phyloP scores from a whole-genome alignment of 2,888 invertebrate genomes.

The Trissolcus brochymenae region DNA sequence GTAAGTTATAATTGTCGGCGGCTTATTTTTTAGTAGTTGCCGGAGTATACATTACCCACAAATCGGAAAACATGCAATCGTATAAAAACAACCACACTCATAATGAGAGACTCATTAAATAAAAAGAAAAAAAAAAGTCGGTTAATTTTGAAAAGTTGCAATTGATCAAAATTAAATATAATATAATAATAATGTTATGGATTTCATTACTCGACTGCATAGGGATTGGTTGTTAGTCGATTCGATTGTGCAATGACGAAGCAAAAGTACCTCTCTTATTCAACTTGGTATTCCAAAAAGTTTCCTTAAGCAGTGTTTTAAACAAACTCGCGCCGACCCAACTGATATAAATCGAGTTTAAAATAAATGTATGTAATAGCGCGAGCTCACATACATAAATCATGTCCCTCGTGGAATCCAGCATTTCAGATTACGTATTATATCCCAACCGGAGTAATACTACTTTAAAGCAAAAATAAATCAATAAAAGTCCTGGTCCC shows the following conservation, averaged over 20 bases:
- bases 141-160: neutral
- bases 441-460: constrained; percentile 43
- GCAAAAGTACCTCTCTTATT: constrained; percentile 34
- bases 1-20: constrained; percentile 9
- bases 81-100: too few relatives aligned
- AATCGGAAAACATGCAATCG: too few relatives aligned
- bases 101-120: neutral
- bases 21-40: neutral
- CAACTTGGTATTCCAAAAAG: constrained; percentile 52
- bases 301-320: constrained; percentile 57
- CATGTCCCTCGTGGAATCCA: constrained; percentile 55
- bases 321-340: constrained; percentile 50
- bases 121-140: constrained; percentile 35
- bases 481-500: constrained; percentile 14
- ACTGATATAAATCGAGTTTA: constrained; percentile 61
- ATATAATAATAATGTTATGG: constrained; percentile 36
- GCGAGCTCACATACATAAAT: constrained; percentile 59
- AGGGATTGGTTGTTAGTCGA: constrained; percentile 33
- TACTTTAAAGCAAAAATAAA: constrained; percentile 38
- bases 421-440: constrained; percentile 46
- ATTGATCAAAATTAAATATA: too few relatives aligned
- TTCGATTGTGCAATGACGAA: constrained; percentile 33
- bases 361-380: constrained; percentile 63
- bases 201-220: constrained; percentile 26
- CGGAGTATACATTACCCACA: too few relatives aligned